These are phyloP conservation scores for Thera britannica DNA, from an alignment of 2,888 invertebrate genomes.

Conservation along the genomic window DNA sequence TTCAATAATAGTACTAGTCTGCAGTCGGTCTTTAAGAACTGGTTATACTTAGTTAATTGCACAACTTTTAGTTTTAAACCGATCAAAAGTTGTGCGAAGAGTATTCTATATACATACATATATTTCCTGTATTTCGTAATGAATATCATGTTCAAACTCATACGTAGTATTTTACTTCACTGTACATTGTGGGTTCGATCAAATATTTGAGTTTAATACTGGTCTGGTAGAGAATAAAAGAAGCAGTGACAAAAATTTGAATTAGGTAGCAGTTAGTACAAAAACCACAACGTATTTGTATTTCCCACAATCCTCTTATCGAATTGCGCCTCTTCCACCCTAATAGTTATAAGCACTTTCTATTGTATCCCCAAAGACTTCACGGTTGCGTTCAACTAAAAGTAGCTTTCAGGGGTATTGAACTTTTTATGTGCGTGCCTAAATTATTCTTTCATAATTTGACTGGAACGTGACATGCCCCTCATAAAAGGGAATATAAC, in stretches of 20 bases:
- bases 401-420: conserved; percentile 37
- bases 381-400: conserved; percentile 43
- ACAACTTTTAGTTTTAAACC: background rate
- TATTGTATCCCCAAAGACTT: conserved; percentile 54
- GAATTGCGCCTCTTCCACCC: conserved; percentile 50
- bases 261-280: conserved; percentile 13
- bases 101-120: too few species aligned
- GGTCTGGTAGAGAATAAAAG: too few species aligned
- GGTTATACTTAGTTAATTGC: background rate
- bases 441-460: conserved; percentile 34
- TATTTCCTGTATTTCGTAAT: too few species aligned
- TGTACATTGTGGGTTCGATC: too few species aligned
- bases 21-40: background rate
- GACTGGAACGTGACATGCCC: conserved; percentile 35
- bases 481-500: conserved; percentile 4
- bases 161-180: too few species aligned
- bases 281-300: conserved; percentile 14
- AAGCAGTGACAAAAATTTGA: background rate
- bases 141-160: too few species aligned
- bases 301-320: conserved; percentile 30
- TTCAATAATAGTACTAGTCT: background rate
- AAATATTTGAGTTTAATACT: too few species aligned
- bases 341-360: conserved; percentile 49
- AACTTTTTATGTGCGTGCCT: conserved; percentile 43
- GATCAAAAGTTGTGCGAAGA: too few species aligned